These are phyloP conservation scores for Lepidocyrtoides sp. DNA, from an alignment of 2,888 invertebrate species.

Conservation along the genomic window DNA sequence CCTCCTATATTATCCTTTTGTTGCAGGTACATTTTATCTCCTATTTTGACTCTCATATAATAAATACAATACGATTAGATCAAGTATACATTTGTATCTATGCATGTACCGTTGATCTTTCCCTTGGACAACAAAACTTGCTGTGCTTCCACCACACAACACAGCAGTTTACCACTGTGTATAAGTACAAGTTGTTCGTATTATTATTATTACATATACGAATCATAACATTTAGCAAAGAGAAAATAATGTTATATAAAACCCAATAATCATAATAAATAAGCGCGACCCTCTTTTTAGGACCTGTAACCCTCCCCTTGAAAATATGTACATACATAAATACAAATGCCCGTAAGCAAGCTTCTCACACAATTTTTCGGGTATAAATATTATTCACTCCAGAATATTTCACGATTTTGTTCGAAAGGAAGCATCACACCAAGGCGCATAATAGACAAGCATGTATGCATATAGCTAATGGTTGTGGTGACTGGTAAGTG, in stretches of 20 bases:
- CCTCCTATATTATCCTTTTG: constrained; percentile 37
- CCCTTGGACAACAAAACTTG: constrained; percentile 45
- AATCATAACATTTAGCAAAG: constrained; percentile 28
- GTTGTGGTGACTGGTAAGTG: constrained; percentile 1
- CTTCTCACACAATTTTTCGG: not conserved
- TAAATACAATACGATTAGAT: not conserved
- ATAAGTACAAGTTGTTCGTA: constrained; percentile 1
- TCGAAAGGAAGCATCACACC: constrained; percentile 33
- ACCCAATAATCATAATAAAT: constrained; percentile 50
- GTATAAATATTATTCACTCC: constrained; percentile 50
- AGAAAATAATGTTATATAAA: constrained; percentile 1
- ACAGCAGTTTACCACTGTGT: constrained; percentile 8
- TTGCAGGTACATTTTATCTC: constrained; percentile 64
- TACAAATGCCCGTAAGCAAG: not conserved
- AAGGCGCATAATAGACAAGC: not conserved
- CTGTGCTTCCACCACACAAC: constrained; percentile 48
- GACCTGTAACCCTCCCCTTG: constrained; percentile 71
- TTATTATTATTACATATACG: constrained; percentile 38
- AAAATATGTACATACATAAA: constrained; percentile 42
- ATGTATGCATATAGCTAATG: constrained; percentile 6
- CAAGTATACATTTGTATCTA: not conserved
- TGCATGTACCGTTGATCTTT: constrained; percentile 33
- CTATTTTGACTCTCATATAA: constrained; percentile 8
- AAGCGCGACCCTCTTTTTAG: constrained; percentile 37
- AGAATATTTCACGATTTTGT: constrained; percentile 43